Conservation (phyloP, 2,113 vertebrate species). For the Potamarius usumacintae region DNA sequence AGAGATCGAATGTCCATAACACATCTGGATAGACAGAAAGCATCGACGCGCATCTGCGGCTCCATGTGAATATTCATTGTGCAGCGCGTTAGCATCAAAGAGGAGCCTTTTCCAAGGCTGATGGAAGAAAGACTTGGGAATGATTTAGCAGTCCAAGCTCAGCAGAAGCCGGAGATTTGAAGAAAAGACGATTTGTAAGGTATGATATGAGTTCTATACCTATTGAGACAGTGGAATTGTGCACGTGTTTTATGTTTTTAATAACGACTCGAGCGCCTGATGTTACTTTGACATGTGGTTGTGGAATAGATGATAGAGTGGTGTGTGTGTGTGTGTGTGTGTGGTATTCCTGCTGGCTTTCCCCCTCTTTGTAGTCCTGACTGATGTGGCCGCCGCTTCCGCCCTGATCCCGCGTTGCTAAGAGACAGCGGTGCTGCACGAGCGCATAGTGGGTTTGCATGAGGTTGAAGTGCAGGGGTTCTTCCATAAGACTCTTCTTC, state of each 20-base stretch:
- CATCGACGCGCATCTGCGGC: slow-evolving; percentile 18
- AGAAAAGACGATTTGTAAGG: slow-evolving; percentile 12
- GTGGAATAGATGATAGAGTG: neutral
- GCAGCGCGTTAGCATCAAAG: slow-evolving; percentile 34
- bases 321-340: neutral
- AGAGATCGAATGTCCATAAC: neutral
- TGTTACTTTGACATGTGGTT: neutral
- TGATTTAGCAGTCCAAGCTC: neutral
- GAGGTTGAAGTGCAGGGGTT: slow-evolving; percentile 18
- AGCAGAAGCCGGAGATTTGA: neutral
- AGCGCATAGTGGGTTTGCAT: slow-evolving; percentile 40
- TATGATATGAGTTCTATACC: slow-evolving; percentile 12
- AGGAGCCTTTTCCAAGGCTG: slow-evolving; percentile 5
- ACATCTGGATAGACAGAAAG: slow-evolving; percentile 32
- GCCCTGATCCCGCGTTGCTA: slow-evolving; percentile 52
- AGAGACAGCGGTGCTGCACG: slow-evolving; percentile 49
- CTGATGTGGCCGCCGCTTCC: slow-evolving; percentile 49
- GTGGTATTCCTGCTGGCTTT: slow-evolving; percentile 13
- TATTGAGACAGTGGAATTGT: slow-evolving; percentile 1
- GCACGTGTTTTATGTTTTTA: neutral
- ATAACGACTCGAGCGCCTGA: neutral
- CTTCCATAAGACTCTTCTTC: slow-evolving; percentile 1
- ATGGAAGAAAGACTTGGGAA: slow-evolving; percentile 2
- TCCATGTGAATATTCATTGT: slow-evolving; percentile 37
- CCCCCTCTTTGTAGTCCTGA: slow-evolving; percentile 46